Percentiles rank a stretch among this genome's conserved stretches.
These are phyloP conservation scores for Mus pahari DNA, from an alignment of 2,113 vertebrate species.

Conservation along the genomic window DNA sequence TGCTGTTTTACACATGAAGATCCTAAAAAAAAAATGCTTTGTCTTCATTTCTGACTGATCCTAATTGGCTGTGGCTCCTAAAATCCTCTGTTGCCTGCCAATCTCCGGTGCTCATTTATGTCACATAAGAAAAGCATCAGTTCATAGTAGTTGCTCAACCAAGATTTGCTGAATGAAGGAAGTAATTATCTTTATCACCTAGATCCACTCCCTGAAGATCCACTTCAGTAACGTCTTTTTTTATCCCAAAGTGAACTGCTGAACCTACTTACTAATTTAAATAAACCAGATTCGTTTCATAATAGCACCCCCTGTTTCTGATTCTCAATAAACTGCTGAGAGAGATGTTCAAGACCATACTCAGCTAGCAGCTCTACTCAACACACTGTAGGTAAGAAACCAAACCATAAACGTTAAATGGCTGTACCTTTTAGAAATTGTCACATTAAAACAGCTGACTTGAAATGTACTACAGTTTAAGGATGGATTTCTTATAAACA, in stretches of 20 bases:
- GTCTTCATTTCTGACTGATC: conserved; percentile 48
- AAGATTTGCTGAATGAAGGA: conserved; percentile 40
- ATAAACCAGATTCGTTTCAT: conserved; percentile 33
- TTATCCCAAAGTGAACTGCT: not conserved
- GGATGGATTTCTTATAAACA: not conserved
- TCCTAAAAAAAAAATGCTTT: conserved; percentile 4
- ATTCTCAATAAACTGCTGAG: conserved; percentile 75
- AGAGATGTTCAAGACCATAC: conserved; percentile 56
- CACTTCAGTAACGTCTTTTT: not conserved
- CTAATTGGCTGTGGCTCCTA: not conserved
- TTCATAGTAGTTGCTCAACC: not conserved
- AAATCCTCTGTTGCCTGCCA: conserved; percentile 7
- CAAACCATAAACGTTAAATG: conserved; percentile 9
- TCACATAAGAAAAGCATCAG: not conserved
- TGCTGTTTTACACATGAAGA: not conserved
- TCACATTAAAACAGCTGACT: not conserved
- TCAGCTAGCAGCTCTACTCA: not conserved
- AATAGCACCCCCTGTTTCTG: conserved; percentile 25
- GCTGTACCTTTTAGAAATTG: conserved; percentile 24
- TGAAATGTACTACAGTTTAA: not conserved
- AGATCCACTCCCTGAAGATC: not conserved
- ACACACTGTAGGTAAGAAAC: not conserved
- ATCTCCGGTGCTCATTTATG: not conserved
- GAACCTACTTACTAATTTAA: conserved; percentile 16
- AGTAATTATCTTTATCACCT: conserved; percentile 33